A percentile compares a stretch with the other conserved stretches of the same genome.
Conservation (phyloP, 2,797 vertebrate species). For the Salmo trutta region DNA sequence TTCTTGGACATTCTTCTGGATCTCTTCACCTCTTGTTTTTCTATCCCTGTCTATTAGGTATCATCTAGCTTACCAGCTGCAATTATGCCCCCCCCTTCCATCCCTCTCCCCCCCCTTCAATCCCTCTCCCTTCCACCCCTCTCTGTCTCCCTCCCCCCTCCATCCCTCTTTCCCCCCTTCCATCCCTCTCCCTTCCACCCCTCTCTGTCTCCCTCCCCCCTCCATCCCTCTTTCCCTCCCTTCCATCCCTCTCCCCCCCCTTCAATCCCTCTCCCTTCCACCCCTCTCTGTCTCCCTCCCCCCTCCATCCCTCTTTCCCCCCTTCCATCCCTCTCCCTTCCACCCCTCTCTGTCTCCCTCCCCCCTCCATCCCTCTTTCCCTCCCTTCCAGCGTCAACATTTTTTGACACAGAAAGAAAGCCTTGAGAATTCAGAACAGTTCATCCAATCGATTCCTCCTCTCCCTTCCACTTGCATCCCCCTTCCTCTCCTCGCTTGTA, state of each 20-base stretch:
- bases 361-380: neutral
- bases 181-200: too few species aligned
- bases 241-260: too few species aligned
- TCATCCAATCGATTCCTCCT: conserved; percentile 13
- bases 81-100: conserved; percentile 30
- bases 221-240: too few species aligned
- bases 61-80: conserved; percentile 37
- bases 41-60: conserved; percentile 14
- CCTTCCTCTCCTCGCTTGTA: conserved; percentile 39
- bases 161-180: too few species aligned
- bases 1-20: neutral
- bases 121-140: too few species aligned
- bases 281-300: too few species aligned
- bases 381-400: conserved; percentile 2
- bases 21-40: neutral
- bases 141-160: too few species aligned
- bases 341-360: neutral
- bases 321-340: too few species aligned
- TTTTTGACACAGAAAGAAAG: neutral
- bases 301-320: too few species aligned
- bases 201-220: too few species aligned
- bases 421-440: neutral
- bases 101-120: too few species aligned
- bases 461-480: conserved; percentile 29
- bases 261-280: too few species aligned